Evolutionary conservation across 2,113 vertebrate species (phyloP).

Genomic region (Lipotes vexillifer): DNA sequence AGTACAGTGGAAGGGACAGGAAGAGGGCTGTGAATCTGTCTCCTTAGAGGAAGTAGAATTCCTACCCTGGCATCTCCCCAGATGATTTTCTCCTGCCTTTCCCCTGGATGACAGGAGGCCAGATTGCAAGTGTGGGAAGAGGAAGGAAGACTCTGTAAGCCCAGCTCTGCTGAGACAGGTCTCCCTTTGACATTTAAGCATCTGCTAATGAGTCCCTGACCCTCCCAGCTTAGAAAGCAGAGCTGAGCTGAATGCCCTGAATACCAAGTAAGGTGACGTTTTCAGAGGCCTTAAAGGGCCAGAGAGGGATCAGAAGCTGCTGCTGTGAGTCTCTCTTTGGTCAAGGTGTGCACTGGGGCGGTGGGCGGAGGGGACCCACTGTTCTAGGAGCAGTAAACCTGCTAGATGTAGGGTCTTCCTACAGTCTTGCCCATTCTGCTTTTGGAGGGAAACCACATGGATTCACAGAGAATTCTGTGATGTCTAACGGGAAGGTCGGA

Average conservation of each 20-base stretch:
- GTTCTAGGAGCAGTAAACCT: neutral
- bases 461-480: neutral
- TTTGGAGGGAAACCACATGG: neutral
- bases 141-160: neutral
- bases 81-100: neutral
- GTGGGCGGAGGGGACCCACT: too few relatives aligned
- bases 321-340: neutral
- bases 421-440: neutral
- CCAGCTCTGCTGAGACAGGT: neutral
- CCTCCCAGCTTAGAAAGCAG: neutral
- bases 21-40: neutral
- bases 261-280: neutral
- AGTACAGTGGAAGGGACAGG: neutral
- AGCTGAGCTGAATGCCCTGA: neutral
- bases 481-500: accelerated
- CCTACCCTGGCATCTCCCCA: neutral
- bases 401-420: neutral
- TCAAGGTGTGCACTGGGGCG: neutral
- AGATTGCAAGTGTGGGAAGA: neutral
- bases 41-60: neutral
- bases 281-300: neutral
- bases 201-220: constrained; percentile 38
- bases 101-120: neutral
- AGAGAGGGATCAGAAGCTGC: neutral
- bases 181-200: constrained; percentile 45